Evolutionary conservation across 1,140 invertebrate genomes (phyloP), one percentile per base, ranked within the genome.

Genomic region (Apocrypta bakeri): DNA sequence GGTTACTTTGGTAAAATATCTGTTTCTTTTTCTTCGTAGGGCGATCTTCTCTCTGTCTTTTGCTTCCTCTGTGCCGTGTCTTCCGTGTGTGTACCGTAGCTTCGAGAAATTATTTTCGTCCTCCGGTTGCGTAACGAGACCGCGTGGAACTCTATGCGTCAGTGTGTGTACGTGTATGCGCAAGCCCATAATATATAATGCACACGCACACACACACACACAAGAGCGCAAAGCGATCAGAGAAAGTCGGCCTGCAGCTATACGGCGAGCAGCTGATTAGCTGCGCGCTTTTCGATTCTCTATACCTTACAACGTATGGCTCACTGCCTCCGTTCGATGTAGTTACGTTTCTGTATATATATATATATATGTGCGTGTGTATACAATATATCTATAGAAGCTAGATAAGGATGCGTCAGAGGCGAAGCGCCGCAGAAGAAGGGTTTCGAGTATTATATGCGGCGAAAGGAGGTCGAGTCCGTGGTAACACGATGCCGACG

Each of bases 121-220:
- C 72, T 27, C 42, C 24, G 40, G 25, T 74, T 74, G 72, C 72
- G 72, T 74, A 74, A 74, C 72, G 42, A 56, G 72, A 72, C 29
- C 72, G 24, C 42, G 40, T 56, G 72, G 72, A 56, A 56, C 48
- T n/a, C 48, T 56, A 56, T 2, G n/a, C 48, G 48, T 48, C 12
- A 1, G 42, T 48, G 42, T 14, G n/a, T n/a, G 9, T 37, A 9
- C 4, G 48, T 56, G 9, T 48, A 48, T 56, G n/a, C 33, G 69
- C 71, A 24, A 72, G 21, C 24, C 56, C 21, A 6, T n/a, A n/a
- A 56, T 21, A 21, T 56, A 56, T 56, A 56, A 56, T 17, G 17
- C 42, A 48, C 42, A 17, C 42, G 42, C 42, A 1, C 12, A 25
- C 42, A 14, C 1, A 2, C 8, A 1, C 33, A 37, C 33, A 37